These are phyloP conservation scores for Sitta europaea DNA, from an alignment of 2,113 vertebrate genomes.

Conservation along the genomic window DNA sequence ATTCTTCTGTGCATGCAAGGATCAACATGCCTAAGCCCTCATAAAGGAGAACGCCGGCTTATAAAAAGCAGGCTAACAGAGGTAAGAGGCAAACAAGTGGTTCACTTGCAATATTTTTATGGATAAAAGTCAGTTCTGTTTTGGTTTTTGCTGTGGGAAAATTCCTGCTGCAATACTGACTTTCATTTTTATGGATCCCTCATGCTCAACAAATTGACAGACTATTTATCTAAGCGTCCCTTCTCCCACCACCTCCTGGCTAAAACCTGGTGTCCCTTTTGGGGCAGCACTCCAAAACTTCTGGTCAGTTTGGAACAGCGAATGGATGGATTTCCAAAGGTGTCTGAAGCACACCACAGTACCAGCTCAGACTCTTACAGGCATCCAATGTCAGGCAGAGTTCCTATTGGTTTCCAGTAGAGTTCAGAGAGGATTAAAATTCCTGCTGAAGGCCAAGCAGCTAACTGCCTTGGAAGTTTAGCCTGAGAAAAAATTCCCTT, in stretches of 20 bases:
- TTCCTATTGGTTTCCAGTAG: neutral
- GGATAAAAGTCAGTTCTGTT: neutral
- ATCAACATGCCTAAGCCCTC: slow-evolving; percentile 9
- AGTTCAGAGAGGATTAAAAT: neutral
- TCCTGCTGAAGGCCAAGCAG: neutral
- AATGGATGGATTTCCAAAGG: neutral
- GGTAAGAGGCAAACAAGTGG: slow-evolving; percentile 31
- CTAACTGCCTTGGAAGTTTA: neutral
- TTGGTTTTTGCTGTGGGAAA: slow-evolving; percentile 62
- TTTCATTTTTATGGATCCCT: slow-evolving; percentile 59
- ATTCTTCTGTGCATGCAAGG: slow-evolving; percentile 29
- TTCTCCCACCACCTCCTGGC: neutral
- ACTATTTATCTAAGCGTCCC: neutral
- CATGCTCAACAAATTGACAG: slow-evolving; percentile 31
- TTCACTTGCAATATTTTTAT: neutral
- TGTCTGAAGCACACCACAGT: neutral
- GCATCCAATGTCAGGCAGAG: neutral
- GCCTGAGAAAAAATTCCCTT: neutral
- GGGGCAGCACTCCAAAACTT: neutral
- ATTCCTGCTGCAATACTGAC: slow-evolving; percentile 27
- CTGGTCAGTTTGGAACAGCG: neutral
- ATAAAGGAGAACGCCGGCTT: neutral
- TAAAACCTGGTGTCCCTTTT: neutral
- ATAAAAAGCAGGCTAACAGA: neutral
- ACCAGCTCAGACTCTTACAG: neutral